These are phyloP conservation scores for Hyalella azteca DNA, from an alignment of 2,888 invertebrate species.

Conservation along the genomic window DNA sequence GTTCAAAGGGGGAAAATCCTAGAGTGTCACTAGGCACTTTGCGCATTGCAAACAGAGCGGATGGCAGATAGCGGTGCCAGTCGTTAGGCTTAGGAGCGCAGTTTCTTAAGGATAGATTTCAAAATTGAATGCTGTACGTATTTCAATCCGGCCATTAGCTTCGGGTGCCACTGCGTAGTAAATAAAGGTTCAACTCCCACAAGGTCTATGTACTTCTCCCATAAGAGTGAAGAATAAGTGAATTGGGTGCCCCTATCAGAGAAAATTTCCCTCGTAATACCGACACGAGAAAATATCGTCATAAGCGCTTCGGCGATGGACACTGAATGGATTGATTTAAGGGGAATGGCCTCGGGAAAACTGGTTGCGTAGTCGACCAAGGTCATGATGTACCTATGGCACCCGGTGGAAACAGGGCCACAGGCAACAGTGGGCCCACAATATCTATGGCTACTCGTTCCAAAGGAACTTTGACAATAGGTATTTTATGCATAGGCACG, in stretches of 20 bases:
- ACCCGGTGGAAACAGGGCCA: slow-evolving; percentile 9
- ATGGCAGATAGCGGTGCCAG: slow-evolving; percentile 40
- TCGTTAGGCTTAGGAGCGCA: slow-evolving; percentile 26
- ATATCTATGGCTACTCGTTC: slow-evolving; percentile 35
- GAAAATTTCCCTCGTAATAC: slow-evolving; percentile 27
- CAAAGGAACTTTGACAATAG: slow-evolving; percentile 27
- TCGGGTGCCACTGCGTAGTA: not conserved
- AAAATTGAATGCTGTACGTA: not conserved
- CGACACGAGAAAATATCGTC: slow-evolving; percentile 36
- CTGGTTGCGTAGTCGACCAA: slow-evolving; percentile 41
- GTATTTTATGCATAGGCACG: not conserved
- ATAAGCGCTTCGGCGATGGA: slow-evolving; percentile 17
- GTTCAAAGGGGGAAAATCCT: not conserved
- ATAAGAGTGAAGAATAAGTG: not conserved
- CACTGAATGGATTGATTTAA: slow-evolving; percentile 13
- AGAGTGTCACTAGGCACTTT: slow-evolving; percentile 35
- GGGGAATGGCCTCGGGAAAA: slow-evolving; percentile 38
- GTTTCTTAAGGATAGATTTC: slow-evolving; percentile 10
- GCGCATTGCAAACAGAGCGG: slow-evolving; percentile 29
- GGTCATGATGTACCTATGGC: slow-evolving; percentile 38
- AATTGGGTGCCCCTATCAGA: slow-evolving; percentile 37
- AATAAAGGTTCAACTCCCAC: not conserved
- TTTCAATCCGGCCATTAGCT: not conserved
- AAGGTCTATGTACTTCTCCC: not conserved
- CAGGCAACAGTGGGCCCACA: slow-evolving; percentile 22